Percentiles rank a stretch among this genome's conserved stretches.
Conservation (phyloP, 2,113 vertebrate species). For the Terrapene triunguis region DNA sequence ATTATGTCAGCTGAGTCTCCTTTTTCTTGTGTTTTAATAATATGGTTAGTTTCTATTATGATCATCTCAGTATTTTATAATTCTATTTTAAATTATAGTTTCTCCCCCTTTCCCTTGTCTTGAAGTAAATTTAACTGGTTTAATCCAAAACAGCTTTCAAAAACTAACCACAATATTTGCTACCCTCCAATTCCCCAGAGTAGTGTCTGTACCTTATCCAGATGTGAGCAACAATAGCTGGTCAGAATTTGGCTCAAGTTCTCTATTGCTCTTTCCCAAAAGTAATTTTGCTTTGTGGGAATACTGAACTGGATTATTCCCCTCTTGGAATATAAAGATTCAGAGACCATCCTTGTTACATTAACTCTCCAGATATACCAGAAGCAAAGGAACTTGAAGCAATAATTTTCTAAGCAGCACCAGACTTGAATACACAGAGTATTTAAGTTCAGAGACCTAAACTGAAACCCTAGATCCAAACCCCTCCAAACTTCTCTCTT, state of each 20-base stretch:
- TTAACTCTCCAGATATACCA: neutral
- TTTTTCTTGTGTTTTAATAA: neutral
- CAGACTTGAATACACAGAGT: neutral
- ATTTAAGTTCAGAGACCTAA: neutral
- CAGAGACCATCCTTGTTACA: neutral
- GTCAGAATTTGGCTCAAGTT: neutral
- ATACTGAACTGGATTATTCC: neutral
- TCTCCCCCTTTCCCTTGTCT: neutral
- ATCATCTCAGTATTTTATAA: neutral
- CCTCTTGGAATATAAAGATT: fast-evolving
- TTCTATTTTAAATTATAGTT: neutral
- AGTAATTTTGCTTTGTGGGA: neutral
- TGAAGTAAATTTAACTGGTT: neutral
- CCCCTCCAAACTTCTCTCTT: neutral
- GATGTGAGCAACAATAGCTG: neutral
- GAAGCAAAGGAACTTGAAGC: neutral
- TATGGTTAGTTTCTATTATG: neutral
- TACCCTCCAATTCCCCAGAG: fast-evolving
- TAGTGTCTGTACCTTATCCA: neutral
- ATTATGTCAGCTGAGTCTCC: neutral
- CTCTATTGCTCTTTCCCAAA: neutral
- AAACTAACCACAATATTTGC: neutral
- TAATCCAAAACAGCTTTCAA: neutral
- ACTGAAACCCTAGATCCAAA: neutral
- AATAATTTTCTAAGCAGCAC: neutral